These are phyloP conservation scores for Papilio dardanus DNA, from an alignment of 1,140 invertebrate species.

Conservation along the genomic window DNA sequence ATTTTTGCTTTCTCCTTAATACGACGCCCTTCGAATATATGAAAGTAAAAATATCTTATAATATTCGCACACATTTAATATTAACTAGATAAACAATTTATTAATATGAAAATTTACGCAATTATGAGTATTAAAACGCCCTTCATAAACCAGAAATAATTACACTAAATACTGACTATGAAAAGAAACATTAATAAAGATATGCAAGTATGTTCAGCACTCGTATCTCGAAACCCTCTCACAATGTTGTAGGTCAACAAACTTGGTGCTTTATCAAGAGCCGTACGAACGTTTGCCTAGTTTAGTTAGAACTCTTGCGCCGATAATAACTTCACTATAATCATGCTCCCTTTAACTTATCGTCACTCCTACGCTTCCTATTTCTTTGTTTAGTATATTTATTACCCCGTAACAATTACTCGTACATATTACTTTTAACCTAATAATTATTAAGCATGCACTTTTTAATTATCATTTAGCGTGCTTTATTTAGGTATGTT, in stretches of 20 bases:
- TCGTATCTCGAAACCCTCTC: conserved; percentile 38
- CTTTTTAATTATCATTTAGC: not conserved
- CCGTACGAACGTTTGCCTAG: conserved; percentile 44
- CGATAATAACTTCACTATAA: conserved; percentile 64
- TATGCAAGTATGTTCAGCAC: not conserved
- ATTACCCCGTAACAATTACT: not conserved
- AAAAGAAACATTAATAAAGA: not conserved
- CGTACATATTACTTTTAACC: no score
- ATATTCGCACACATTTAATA: not conserved
- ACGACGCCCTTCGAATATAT: conserved; percentile 9
- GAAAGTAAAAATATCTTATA: not conserved
- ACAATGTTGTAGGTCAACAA: conserved; percentile 58
- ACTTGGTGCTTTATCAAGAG: conserved; percentile 61
- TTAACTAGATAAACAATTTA: not conserved
- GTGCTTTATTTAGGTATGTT: not conserved
- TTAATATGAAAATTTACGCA: not conserved
- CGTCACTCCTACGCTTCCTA: conserved; percentile 69
- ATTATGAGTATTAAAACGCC: not conserved
- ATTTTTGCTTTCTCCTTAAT: conserved; percentile 27
- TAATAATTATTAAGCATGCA: no score
- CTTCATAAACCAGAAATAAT: not conserved
- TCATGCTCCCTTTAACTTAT: conserved; percentile 65
- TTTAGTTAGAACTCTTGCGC: conserved; percentile 53
- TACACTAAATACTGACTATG: not conserved
- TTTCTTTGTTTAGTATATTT: conserved; percentile 42